Base-by-base conservation (phyloP, 2,888 invertebrate species). In the Agrochola lota region DNA sequence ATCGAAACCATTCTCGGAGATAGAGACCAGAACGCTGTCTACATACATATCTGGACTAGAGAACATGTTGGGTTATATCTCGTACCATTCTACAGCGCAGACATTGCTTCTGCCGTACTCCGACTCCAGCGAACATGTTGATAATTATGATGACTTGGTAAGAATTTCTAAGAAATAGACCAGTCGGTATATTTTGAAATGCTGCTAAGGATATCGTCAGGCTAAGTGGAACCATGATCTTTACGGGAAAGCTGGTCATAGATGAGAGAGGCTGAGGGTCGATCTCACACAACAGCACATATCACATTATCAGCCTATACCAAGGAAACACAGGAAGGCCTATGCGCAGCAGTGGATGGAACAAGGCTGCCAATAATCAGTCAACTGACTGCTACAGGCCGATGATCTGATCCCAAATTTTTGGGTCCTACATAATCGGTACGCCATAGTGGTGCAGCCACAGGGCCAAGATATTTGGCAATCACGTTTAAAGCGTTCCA, bases 51-150 rank as follows among this genome's bases (percentile, higher is more conserved):
- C 92, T 0, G 93, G 97, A 23, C 91, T 97, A 49, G 95, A 96
- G 66, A 97, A 97, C 83, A 91, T 98, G 35, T 92, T 96, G 43
- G 97, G 97, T 20, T 98, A 98, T 91, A 93, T 98, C 6, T 97
- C 97, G 0, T 97, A 98, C 91, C 98, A 98, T 91, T 97, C 98
- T 0, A 98, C 97, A 88, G 98, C 98, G 0, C 98, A 98, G 88
- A 94, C 97, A 73, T 91, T 98, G 20, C 93, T 98, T 62, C 94
- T 98, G 52, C 98, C 98, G 0, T 97, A 97, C n/a, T 98, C 97
- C 30, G 98, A 97, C 87, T 97, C 97, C 0, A 89, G 78, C 0
- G 90, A 94, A 0, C 97, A 97, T 84, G 92, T 96, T 0, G 94
- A 94, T 30, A 97, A 97, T 81, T 96, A 97, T 72, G 93, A 94